A percentile compares a stretch with the other conserved stretches of the same genome.
Evolutionary conservation across 2,113 vertebrate genomes (phyloP).

Genomic region (Rana temporaria): DNA sequence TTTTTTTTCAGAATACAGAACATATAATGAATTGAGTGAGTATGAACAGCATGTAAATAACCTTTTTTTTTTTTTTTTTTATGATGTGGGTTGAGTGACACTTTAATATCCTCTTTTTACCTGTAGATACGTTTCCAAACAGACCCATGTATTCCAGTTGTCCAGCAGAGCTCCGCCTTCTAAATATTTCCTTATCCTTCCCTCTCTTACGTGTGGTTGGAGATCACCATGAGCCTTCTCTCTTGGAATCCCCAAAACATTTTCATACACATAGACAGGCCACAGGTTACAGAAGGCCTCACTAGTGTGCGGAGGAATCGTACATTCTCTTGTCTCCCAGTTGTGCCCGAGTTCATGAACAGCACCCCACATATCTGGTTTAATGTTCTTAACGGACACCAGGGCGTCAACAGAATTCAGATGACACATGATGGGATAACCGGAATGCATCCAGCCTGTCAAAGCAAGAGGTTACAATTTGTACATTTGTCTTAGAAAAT

Average conservation of each 20-base stretch:
- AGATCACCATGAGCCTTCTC: slow-evolving; percentile 65
- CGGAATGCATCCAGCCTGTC: slow-evolving; percentile 76
- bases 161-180: slow-evolving; percentile 68
- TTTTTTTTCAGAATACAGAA: too few species aligned
- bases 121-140: slow-evolving; percentile 78
- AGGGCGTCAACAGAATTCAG: slow-evolving; percentile 68
- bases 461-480: background rate
- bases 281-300: slow-evolving; percentile 73
- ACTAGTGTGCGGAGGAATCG: slow-evolving; percentile 68
- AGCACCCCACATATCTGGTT: slow-evolving; percentile 73
- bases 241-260: slow-evolving; percentile 69
- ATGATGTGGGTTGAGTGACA: background rate
- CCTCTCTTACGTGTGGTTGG: slow-evolving; percentile 57
- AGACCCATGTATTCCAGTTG: slow-evolving; percentile 70
- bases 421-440: slow-evolving; percentile 78
- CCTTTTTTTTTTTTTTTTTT: too few species aligned
- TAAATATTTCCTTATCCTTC: slow-evolving; percentile 65
- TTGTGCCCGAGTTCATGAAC: slow-evolving; percentile 75
- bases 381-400: slow-evolving; percentile 63
- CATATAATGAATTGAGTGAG: too few species aligned
- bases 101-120: slow-evolving; percentile 49
- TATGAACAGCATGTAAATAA: background rate
- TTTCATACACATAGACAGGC: slow-evolving; percentile 75
- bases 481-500: background rate
- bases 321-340: slow-evolving; percentile 69